Evolutionary conservation across 2,888 invertebrate species (phyloP), one percentile per base, ranked within the genome.

Genomic region (Idaea aversata): DNA sequence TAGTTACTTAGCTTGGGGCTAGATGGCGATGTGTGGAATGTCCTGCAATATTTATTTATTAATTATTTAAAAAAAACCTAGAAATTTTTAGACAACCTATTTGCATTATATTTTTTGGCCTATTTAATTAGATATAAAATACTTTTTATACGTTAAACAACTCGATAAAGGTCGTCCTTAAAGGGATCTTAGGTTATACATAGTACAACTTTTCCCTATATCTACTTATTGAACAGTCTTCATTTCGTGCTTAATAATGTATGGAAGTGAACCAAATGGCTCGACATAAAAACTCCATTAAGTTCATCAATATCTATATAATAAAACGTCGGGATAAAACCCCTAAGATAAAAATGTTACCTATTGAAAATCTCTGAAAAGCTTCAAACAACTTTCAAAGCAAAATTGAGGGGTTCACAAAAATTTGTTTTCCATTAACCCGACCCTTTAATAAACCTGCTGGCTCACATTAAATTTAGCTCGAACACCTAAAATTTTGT

Each of bases 401-500:
- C 47, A 59, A 25, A 59, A 59, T 59, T 25, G 34, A 59, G 59
- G 59, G 59, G 59, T 59, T 25, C 34, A 16, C 16, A 25, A 25
- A 59, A 25, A 59, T 34, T 25, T 34, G 59, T 59, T 59, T 59
- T 59, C 34, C 59, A 59, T 59, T 59, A 59, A 59, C 59, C 59
- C 34, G 16, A 64, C 61, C 58, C 36, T 71, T 65, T 69, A 68
- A 66, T 65, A 69, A 66, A 65, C 62, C 57, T 34, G 60, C 64
- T 59, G 25, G 59, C 15, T 67, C 57, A 61, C 64, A 25, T 35
- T 47, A 47, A 59, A 65, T 67, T 66, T 59, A 15, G 61, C 64
- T 47, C 61, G 16, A 62, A 25, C 38, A 61, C 38, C 63, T 68
- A 64, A 71, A 70, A 70, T 66, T 65, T 64, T 67, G 67, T 67